Base-by-base conservation (phyloP, 2,113 vertebrate species). In the Garra rufa region DNA sequence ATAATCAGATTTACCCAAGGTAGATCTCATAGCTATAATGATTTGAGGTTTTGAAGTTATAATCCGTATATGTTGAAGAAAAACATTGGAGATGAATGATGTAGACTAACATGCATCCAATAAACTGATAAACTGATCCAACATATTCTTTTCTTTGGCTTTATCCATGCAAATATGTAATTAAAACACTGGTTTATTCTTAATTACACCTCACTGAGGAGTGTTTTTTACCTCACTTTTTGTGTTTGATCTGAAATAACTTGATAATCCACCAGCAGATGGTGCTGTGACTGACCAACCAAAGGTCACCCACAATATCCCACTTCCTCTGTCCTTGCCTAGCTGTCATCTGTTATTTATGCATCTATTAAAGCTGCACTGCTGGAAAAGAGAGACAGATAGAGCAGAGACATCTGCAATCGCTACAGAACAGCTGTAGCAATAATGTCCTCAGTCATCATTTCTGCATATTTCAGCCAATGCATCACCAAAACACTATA, bases 381-480 rank as follows among this genome's bases (percentile, higher is more conserved):
- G 75, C 48, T 78, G 61, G 44, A 55, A 38, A 59, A 73, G 30
- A 24, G 67, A 82, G 48, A 77, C 24, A 41, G 75, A n/a, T 52
- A 41, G 21, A 57, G 11, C 30, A 57, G 6, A 77, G 75, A 57
- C 52, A 77, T 96, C 88, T 96, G 95, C n/a, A 89, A 89, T 26
- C 46, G 70, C 21, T 41, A 24, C n/a, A 73, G n/a, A 85, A 97
- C 81, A 0, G 96, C 96, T n/a, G 94, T 93, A 14, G 89, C 89
- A 19, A 97, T 57, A 78, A 96, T 96, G 21, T 96, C 93, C 0
- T 82, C 87, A 19, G 96, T 94, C 24, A 95, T 93, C 2, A 75
- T 90, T 0, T 96, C 91, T 0, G 96, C 95, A 0, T 93, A 96
- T 59, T 95, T 91, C 0, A 34, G 24, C 19, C 28, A 70, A 34